Conservation (phyloP, 2,113 vertebrate genomes). For the Dasyurus viverrinus region DNA sequence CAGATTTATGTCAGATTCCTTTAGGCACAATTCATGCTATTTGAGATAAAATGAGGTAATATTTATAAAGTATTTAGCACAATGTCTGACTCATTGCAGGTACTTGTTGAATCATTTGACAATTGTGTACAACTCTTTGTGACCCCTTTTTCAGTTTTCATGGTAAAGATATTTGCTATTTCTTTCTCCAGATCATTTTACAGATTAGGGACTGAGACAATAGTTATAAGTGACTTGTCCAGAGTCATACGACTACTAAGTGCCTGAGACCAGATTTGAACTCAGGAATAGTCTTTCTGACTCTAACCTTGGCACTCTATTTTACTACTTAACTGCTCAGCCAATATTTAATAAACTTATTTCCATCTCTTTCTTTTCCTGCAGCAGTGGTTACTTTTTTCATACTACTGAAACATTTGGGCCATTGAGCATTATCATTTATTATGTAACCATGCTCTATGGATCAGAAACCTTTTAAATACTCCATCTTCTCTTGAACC, state of each 20-base stretch:
- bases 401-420: not conserved
- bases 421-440: not conserved
- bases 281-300: not conserved
- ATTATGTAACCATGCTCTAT: not conserved
- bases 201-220: not conserved
- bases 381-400: not conserved
- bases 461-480: not conserved
- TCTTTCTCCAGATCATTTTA: not conserved
- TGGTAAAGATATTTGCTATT: no score
- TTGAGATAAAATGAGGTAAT: not conserved
- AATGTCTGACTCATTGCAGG: not conserved
- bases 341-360: not conserved
- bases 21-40: not conserved
- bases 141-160: not conserved
- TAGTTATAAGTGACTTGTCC: not conserved
- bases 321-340: not conserved
- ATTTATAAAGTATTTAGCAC: not conserved
- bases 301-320: not conserved
- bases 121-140: not conserved
- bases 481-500: not conserved
- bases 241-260: not conserved
- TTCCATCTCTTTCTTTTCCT: not conserved
- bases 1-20: not conserved
- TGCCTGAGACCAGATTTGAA: not conserved
- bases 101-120: not conserved